A percentile compares a stretch with the other conserved stretches of the same genome.
Conservation (phyloP, 2,888 invertebrate genomes). For the Tiphia femorata region DNA sequence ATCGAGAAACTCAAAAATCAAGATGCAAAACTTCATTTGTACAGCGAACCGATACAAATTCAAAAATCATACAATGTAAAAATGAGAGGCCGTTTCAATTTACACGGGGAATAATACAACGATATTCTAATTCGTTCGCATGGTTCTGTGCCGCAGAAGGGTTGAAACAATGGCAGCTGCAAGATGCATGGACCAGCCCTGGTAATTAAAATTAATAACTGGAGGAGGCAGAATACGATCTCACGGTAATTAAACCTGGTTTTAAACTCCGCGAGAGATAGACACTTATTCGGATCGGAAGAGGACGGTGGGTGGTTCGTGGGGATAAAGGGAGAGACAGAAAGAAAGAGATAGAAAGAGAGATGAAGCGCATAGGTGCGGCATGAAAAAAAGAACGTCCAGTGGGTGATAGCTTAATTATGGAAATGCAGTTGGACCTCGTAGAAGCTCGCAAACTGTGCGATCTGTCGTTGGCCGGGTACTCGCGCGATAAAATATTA, state of each 20-base stretch:
- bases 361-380: not conserved
- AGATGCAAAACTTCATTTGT: no score
- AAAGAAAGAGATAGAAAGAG: not conserved
- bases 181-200: slow-evolving; percentile 32
- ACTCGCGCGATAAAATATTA: not conserved
- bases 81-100: no score
- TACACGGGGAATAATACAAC: no score
- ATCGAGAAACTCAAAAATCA: no score
- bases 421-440: slow-evolving; percentile 16
- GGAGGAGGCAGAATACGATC: not conserved
- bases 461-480: not conserved
- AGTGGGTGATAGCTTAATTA: slow-evolving; percentile 21
- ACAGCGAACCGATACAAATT: no score
- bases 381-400: not conserved
- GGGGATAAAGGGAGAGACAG: not conserved
- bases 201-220: slow-evolving; percentile 37
- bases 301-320: not conserved
- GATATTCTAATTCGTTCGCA: no score
- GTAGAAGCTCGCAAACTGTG: not conserved
- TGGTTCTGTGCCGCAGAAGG: no score
- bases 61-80: no score
- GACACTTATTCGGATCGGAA: slow-evolving; percentile 12
- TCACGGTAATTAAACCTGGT: not conserved
- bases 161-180: no score
- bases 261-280: slow-evolving; percentile 6